Percentiles rank a stretch among this genome's conserved stretches.
phyloP scores from a whole-genome alignment of 2,113 vertebrate genomes.

The Sander lucioperca region DNA sequence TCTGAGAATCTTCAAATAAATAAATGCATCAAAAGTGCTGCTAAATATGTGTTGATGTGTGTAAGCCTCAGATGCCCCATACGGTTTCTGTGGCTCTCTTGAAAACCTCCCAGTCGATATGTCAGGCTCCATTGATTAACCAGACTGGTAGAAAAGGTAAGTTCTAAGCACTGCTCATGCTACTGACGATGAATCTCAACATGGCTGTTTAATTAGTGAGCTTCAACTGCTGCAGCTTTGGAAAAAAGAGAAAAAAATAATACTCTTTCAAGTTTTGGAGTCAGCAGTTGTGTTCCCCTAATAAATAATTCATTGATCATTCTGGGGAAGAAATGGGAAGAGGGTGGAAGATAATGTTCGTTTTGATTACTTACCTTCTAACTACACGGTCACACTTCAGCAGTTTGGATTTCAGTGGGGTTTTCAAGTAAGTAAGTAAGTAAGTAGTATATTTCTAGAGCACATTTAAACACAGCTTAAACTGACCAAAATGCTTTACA shows the following conservation, averaged over 20 bases:
- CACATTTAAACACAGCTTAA: too few species aligned
- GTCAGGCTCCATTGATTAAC: slow-evolving; percentile 29
- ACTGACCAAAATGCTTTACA: too few species aligned
- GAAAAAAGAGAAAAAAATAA: slow-evolving; percentile 19
- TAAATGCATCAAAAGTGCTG: neutral
- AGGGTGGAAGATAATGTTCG: slow-evolving; percentile 16
- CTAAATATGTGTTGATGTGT: neutral
- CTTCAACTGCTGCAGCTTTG: slow-evolving; percentile 13
- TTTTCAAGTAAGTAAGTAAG: neutral
- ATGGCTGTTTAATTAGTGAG: slow-evolving; percentile 60
- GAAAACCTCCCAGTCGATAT: neutral
- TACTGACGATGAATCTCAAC: slow-evolving; percentile 26
- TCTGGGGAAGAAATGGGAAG: slow-evolving; percentile 9
- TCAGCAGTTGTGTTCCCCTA: slow-evolving; percentile 62
- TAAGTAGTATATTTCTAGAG: too few species aligned
- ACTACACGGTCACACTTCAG: slow-evolving; percentile 4
- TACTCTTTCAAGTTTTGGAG: slow-evolving; percentile 63
- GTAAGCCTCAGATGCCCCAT: neutral
- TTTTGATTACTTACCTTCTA: slow-evolving; percentile 57
- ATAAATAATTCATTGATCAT: slow-evolving; percentile 71
- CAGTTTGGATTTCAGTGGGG: slow-evolving; percentile 32
- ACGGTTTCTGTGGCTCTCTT: neutral
- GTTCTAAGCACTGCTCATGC: slow-evolving; percentile 15
- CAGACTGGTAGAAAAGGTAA: slow-evolving; percentile 2
- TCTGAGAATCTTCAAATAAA: neutral